phyloP scores from a whole-genome alignment of 2,797 vertebrate genomes.

The Gymnocypris eckloni region DNA sequence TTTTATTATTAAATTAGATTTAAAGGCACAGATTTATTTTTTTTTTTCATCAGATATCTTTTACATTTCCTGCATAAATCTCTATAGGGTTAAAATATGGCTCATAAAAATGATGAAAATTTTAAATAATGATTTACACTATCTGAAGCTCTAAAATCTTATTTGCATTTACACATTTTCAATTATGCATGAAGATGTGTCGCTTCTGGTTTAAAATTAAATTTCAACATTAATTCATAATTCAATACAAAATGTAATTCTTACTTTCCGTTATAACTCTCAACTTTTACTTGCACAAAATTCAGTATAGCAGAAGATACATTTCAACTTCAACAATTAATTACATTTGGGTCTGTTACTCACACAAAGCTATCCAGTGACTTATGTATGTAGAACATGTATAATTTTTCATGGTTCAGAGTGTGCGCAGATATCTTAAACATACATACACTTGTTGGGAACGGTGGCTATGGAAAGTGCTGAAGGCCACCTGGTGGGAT shows the following conservation, averaged over 20 bases:
- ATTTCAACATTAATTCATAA: neutral
- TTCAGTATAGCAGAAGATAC: neutral
- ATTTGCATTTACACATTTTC: too few species aligned
- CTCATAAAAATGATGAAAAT: neutral
- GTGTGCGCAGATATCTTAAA: constrained; percentile 10
- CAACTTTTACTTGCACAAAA: neutral
- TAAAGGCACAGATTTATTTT: too few species aligned
- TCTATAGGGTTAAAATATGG: neutral
- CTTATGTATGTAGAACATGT: neutral
- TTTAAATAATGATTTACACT: too few species aligned
- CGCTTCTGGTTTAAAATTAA: neutral
- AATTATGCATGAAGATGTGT: neutral
- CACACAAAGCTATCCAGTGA: neutral
- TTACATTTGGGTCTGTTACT: neutral
- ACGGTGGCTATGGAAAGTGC: constrained; percentile 35
- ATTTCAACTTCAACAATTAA: neutral
- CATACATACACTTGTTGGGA: constrained; percentile 33
- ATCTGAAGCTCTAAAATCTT: too few species aligned
- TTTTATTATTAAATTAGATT: too few species aligned
- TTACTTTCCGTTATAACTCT: neutral
- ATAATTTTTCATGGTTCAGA: neutral
- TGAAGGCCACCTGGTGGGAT: constrained; percentile 45
- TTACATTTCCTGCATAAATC: neutral
- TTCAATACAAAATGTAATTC: neutral
- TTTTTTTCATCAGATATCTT: neutral